These are phyloP conservation scores for Labeo catla DNA, from an alignment of 2,113 vertebrate species.

Conservation along the genomic window DNA sequence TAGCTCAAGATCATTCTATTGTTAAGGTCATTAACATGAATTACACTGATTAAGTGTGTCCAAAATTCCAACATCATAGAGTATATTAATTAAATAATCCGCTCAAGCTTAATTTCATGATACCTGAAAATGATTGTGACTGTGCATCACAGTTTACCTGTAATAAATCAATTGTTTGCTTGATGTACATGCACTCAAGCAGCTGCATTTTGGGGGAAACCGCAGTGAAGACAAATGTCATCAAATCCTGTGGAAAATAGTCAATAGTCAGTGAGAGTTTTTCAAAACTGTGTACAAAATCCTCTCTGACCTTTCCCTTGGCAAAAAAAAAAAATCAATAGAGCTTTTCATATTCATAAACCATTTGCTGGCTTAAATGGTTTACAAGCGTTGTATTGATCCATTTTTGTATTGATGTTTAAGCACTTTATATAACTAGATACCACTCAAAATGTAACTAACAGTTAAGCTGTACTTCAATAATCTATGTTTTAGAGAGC, in stretches of 20 bases:
- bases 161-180: slow-evolving; percentile 83
- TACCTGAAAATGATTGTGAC: not conserved
- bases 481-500: not conserved
- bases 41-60: not conserved
- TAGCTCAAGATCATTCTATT: not conserved
- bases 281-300: slow-evolving; percentile 17
- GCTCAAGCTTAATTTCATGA: not conserved
- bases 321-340: slow-evolving; percentile 10
- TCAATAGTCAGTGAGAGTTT: not conserved
- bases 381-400: not conserved
- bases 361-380: not conserved
- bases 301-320: slow-evolving; percentile 17
- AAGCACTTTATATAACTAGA: not conserved
- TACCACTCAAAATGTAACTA: not conserved
- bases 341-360: slow-evolving; percentile 14
- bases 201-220: slow-evolving; percentile 82
- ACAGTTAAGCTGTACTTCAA: not conserved
- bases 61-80: not conserved
- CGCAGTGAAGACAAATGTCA: slow-evolving; percentile 81
- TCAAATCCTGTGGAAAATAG: slow-evolving; percentile 71
- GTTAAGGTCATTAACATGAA: not conserved
- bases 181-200: slow-evolving; percentile 87
- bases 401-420: not conserved
- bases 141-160: slow-evolving; percentile 70
- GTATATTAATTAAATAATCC: not conserved